Evolutionary conservation across 2,888 invertebrate genomes (phyloP).

Genomic region (Drosophila ustulata): DNA sequence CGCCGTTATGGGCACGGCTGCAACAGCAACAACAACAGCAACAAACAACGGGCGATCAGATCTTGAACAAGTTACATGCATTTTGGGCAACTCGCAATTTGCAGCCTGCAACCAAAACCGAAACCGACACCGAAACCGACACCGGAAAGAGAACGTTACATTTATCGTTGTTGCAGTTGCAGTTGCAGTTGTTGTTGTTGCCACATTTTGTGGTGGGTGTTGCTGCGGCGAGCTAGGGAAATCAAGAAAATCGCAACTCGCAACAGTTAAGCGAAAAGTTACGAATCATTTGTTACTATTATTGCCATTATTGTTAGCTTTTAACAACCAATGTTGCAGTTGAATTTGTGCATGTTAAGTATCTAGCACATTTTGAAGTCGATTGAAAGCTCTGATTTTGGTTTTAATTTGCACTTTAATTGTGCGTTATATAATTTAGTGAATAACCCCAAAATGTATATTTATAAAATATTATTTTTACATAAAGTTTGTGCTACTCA

Average conservation of each 20-base stretch:
- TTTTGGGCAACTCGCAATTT: conserved; percentile 61
- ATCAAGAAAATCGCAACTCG: conserved; percentile 4
- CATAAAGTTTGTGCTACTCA: too few species aligned
- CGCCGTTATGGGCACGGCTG: conserved; percentile 74
- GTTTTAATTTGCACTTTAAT: too few species aligned
- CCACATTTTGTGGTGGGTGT: conserved; percentile 34
- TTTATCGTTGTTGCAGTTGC: conserved; percentile 32
- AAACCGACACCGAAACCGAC: conserved; percentile 56
- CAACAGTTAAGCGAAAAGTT: conserved; percentile 19
- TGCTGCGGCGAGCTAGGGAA: not conserved
- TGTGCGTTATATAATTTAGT: too few species aligned
- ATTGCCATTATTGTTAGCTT: conserved; percentile 13
- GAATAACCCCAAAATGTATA: too few species aligned
- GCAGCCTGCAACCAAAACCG: conserved; percentile 60
- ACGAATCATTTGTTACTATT: conserved; percentile 23
- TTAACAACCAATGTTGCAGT: not conserved
- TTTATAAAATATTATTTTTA: too few species aligned
- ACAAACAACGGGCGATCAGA: conserved; percentile 62
- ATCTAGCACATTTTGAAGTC: not conserved
- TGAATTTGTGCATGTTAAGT: not conserved
- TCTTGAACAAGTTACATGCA: conserved; percentile 59
- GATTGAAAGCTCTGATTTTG: not conserved
- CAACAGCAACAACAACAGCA: conserved; percentile 27
- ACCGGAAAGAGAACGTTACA: conserved; percentile 62
- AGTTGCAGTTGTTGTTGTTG: not conserved